A percentile compares a stretch with the other conserved stretches of the same genome.
These are phyloP conservation scores for Ochropleura plecta DNA, from an alignment of 2,888 invertebrate genomes.

Conservation along the genomic window DNA sequence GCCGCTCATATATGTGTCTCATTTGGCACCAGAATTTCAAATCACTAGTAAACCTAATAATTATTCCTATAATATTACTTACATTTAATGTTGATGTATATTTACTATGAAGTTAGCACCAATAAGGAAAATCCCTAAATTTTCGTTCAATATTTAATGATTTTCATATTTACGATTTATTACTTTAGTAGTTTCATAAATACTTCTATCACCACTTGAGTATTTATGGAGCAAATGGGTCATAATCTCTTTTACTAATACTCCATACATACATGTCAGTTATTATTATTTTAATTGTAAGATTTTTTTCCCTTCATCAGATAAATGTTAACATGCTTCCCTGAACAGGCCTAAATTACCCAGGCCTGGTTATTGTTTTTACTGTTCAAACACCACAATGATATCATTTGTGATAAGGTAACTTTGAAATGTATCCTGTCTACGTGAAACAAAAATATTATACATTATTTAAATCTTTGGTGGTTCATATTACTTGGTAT, in stretches of 20 bases:
- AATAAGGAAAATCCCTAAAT: neutral
- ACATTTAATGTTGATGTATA: slow-evolving; percentile 19
- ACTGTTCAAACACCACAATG: neutral
- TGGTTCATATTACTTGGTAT: slow-evolving; percentile 12
- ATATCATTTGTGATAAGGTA: slow-evolving; percentile 2
- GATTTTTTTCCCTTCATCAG: neutral
- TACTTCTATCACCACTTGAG: neutral
- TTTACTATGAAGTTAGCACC: slow-evolving; percentile 5
- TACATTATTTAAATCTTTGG: neutral
- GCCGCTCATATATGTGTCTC: neutral
- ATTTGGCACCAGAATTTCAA: neutral
- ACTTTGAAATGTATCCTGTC: neutral
- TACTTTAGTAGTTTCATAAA: neutral
- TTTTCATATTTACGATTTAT: neutral
- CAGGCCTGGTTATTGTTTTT: neutral
- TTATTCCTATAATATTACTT: slow-evolving; percentile 13
- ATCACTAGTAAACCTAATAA: slow-evolving; percentile 2
- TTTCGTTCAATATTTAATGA: neutral
- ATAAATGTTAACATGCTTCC: neutral
- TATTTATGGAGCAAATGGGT: neutral
- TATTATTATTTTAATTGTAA: neutral
- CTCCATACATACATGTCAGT: neutral
- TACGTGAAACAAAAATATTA: neutral
- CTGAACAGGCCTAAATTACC: neutral
- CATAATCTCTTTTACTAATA: too few species aligned